A percentile compares a stretch with the other conserved stretches of the same genome.
Conservation (phyloP, 2,797 vertebrate genomes). For the Pteropus rufus region DNA sequence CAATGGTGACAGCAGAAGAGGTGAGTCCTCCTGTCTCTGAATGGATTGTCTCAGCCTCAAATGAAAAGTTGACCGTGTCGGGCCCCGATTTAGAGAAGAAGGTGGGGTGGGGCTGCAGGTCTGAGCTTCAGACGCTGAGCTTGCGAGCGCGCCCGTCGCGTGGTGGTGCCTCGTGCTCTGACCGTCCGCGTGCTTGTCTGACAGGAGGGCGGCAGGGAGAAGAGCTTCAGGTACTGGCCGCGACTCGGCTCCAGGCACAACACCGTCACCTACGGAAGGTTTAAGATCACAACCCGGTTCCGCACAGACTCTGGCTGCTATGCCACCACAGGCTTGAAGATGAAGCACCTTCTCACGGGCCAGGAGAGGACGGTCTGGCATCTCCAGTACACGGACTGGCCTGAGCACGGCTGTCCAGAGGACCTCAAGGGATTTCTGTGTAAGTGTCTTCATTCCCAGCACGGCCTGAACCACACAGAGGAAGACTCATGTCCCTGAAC, state of each 20-base stretch:
- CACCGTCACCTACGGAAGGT: constrained; percentile 95
- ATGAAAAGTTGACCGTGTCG: fast-evolving
- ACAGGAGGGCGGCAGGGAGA: constrained; percentile 95
- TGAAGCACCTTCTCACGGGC: constrained; percentile 95
- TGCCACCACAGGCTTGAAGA: constrained; percentile 96
- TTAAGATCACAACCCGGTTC: constrained; percentile 98
- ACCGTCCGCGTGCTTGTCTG: background rate
- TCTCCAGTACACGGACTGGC: constrained; percentile 99
- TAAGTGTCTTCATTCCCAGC: constrained; percentile 78
- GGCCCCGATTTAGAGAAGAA: background rate
- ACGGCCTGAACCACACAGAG: background rate
- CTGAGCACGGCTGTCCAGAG: constrained; percentile 97
- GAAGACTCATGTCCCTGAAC: background rate
- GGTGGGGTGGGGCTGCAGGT: fast-evolving
- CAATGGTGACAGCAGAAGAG: constrained; percentile 98
- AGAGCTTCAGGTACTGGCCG: constrained; percentile 98
- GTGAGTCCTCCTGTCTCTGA: constrained; percentile 77
- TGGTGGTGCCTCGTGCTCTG: background rate
- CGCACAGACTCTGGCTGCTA: constrained; percentile 98
- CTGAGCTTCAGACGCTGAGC: fast-evolving
- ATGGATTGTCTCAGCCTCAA: background rate
- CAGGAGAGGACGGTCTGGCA: constrained; percentile 98
- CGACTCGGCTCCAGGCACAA: constrained; percentile 96
- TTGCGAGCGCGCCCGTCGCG: fast-evolving
- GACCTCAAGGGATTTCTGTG: constrained; percentile 97